Evolutionary conservation across 2,797 vertebrate species (phyloP).

Genomic region (Australoheros facetus): DNA sequence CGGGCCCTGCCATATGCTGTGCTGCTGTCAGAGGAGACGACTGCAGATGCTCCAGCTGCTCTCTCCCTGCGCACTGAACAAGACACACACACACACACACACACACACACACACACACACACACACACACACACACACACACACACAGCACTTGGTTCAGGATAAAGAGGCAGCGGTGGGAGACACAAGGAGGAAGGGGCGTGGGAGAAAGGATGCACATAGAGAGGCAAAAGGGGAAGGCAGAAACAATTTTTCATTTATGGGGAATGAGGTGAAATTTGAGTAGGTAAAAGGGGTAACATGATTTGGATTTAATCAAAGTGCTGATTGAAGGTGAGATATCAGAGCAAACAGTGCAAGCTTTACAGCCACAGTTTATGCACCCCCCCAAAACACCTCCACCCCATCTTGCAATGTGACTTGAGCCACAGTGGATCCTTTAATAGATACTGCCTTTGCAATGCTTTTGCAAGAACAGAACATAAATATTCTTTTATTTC

Average conservation of each 20-base stretch:
- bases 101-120: not conserved
- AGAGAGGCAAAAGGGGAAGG: constrained; percentile 7
- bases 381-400: no score
- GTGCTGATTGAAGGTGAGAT: not conserved
- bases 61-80: constrained; percentile 56
- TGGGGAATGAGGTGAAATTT: not conserved
- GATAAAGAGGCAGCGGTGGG: constrained; percentile 55
- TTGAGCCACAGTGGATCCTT: constrained; percentile 12
- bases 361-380: not conserved
- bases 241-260: constrained; percentile 2
- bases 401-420: not conserved
- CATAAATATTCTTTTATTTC: constrained; percentile 43
- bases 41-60: constrained; percentile 83
- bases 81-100: constrained; percentile 20
- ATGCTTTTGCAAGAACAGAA: not conserved
- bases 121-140: no score
- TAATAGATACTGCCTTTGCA: constrained; percentile 34
- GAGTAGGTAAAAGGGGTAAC: not conserved
- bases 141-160: constrained; percentile 18
- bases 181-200: constrained; percentile 6
- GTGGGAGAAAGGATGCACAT: constrained; percentile 20
- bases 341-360: not conserved
- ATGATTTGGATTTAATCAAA: constrained; percentile 7
- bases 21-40: constrained; percentile 77
- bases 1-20: constrained; percentile 80